These are phyloP conservation scores for Pseudococcus jackbeardsleyi DNA, from an alignment of 2,888 invertebrate genomes.

Conservation along the genomic window DNA sequence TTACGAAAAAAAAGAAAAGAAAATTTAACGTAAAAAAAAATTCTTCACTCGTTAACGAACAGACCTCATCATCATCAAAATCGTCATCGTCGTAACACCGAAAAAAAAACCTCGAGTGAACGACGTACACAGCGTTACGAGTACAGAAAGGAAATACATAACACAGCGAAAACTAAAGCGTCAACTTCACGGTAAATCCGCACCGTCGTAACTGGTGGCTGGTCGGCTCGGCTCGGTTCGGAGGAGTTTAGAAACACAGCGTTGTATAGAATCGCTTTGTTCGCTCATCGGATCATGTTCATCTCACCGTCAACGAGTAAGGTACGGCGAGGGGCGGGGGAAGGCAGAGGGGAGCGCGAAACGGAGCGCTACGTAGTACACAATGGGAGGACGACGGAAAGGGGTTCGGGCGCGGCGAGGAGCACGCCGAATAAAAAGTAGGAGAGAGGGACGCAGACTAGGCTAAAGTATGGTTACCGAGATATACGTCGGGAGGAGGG, in stretches of 20 bases:
- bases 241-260: slow-evolving; percentile 56
- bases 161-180: slow-evolving; percentile 31
- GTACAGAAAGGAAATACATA: slow-evolving; percentile 28
- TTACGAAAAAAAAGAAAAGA: background rate
- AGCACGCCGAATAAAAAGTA: slow-evolving; percentile 14
- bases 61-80: background rate
- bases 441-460: slow-evolving; percentile 58
- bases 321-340: slow-evolving; percentile 13
- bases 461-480: slow-evolving; percentile 15
- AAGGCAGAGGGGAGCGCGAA: background rate
- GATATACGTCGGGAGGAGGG: slow-evolving; percentile 13
- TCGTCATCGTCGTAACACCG: background rate
- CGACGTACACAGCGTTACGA: slow-evolving; percentile 15
- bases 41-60: background rate
- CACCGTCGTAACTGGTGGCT: slow-evolving; percentile 65
- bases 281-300: slow-evolving; percentile 64
- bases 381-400: background rate
- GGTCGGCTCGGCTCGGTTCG: slow-evolving; percentile 61
- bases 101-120: background rate
- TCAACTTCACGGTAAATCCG: slow-evolving; percentile 62
- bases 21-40: background rate
- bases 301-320: slow-evolving; percentile 60
- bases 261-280: slow-evolving; percentile 60
- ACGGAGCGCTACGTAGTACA: slow-evolving; percentile 20
- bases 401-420: background rate